A percentile compares a stretch with the other conserved stretches of the same genome.
Evolutionary conservation across 2,113 vertebrate species (phyloP).

Genomic region (Nothoprocta pentlandii): DNA sequence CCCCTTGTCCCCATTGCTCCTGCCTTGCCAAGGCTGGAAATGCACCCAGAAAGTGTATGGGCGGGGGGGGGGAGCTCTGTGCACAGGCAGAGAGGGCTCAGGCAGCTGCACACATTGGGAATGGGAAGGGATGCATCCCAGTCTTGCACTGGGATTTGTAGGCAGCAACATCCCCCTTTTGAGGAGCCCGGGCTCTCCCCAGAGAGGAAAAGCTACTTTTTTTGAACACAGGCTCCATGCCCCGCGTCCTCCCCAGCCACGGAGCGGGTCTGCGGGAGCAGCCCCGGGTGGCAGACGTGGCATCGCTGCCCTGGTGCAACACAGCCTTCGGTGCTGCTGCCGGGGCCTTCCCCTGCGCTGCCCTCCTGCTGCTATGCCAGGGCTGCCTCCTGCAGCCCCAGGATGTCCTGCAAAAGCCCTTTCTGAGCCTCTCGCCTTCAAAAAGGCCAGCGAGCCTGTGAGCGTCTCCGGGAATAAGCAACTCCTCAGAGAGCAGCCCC

Average conservation of each 20-base stretch:
- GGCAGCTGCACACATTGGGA: rapidly evolving
- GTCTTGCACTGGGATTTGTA: not conserved
- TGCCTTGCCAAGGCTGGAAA: not conserved
- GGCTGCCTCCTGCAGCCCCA: no score
- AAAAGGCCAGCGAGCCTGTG: no score
- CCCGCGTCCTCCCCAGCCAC: no score
- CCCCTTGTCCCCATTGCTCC: rapidly evolving
- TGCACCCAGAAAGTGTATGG: not conserved
- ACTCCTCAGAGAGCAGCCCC: no score
- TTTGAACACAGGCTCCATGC: not conserved
- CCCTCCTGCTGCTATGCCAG: not conserved
- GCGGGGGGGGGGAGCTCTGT: not conserved
- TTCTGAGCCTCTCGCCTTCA: no score
- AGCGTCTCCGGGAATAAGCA: no score
- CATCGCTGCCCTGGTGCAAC: not conserved
- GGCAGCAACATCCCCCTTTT: not conserved
- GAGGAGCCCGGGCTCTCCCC: no score
- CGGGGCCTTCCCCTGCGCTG: not conserved
- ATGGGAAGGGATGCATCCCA: not conserved
- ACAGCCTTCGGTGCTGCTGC: rapidly evolving
- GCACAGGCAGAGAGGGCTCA: not conserved
- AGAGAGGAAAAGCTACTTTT: not conserved
- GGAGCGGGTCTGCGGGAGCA: no score
- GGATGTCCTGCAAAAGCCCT: no score
- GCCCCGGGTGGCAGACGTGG: no score